Conservation (phyloP, 2,113 vertebrate species). For the Alosa alosa region DNA sequence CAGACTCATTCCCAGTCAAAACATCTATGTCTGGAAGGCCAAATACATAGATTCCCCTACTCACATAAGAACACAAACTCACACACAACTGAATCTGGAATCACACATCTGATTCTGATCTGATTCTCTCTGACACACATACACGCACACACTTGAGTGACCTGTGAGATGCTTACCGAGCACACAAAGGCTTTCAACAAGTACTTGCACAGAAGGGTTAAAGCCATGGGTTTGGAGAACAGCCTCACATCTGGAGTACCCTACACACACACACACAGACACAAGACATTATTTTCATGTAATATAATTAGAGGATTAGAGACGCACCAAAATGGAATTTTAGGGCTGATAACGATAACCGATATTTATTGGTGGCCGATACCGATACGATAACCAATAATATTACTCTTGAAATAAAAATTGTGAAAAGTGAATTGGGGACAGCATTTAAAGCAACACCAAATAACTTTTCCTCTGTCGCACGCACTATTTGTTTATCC, state of each 20-base stretch:
- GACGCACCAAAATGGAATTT: no score
- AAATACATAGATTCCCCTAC: neutral
- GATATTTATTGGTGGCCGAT: no score
- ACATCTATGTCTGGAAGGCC: neutral
- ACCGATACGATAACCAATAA: no score
- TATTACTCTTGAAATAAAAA: no score
- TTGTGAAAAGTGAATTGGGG: no score
- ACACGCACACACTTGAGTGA: neutral
- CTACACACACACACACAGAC: slow-evolving; percentile 61
- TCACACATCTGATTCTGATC: neutral
- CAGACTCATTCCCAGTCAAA: neutral
- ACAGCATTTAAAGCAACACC: no score
- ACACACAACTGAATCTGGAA: neutral
- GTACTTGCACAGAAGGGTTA: slow-evolving; percentile 88
- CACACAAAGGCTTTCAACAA: slow-evolving; percentile 89
- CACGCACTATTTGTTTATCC: no score
- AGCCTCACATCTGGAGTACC: slow-evolving; percentile 90
- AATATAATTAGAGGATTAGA: neutral
- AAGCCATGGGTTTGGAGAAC: slow-evolving; percentile 87
- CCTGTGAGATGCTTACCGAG: slow-evolving; percentile 77
- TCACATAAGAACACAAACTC: neutral
- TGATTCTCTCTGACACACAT: no score
- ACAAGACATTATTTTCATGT: no score
- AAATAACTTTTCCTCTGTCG: no score
- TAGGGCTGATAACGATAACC: no score